These are phyloP conservation scores for Rhogogaster chlorosoma DNA, from an alignment of 2,888 invertebrate species.

Conservation along the genomic window DNA sequence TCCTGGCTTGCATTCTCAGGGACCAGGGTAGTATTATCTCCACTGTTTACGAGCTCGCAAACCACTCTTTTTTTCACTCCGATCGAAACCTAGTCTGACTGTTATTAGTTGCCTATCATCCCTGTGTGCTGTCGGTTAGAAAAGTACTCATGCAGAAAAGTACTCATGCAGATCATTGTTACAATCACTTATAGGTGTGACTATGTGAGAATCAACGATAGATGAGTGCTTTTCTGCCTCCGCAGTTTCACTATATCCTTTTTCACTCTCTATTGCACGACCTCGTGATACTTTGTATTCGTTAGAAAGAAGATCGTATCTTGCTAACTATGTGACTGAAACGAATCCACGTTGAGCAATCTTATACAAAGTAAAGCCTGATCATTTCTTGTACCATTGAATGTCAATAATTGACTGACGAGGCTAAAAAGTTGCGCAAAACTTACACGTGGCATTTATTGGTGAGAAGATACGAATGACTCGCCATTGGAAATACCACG, in stretches of 20 bases:
- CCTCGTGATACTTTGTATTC: conserved; percentile 16
- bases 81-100: neutral
- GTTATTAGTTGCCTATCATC: neutral
- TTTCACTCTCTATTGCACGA: neutral
- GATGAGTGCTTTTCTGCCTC: neutral
- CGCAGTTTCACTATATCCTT: neutral
- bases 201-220: neutral
- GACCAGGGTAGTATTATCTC: conserved; percentile 1
- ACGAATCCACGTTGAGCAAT: conserved; percentile 4
- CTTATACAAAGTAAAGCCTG: neutral
- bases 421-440: neutral
- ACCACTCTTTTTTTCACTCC: neutral
- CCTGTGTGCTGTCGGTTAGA: neutral
- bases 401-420: neutral
- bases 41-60: neutral
- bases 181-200: neutral
- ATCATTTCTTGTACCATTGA: neutral
- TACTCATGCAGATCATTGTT: neutral
- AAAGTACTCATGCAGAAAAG: neutral
- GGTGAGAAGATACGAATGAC: neutral
- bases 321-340: conserved; percentile 7
- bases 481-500: neutral
- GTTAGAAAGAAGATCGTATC: neutral
- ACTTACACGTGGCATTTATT: neutral
- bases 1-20: conserved; percentile 1